These are phyloP conservation scores for Selenia dentaria DNA, from an alignment of 2,888 invertebrate species.

Conservation along the genomic window DNA sequence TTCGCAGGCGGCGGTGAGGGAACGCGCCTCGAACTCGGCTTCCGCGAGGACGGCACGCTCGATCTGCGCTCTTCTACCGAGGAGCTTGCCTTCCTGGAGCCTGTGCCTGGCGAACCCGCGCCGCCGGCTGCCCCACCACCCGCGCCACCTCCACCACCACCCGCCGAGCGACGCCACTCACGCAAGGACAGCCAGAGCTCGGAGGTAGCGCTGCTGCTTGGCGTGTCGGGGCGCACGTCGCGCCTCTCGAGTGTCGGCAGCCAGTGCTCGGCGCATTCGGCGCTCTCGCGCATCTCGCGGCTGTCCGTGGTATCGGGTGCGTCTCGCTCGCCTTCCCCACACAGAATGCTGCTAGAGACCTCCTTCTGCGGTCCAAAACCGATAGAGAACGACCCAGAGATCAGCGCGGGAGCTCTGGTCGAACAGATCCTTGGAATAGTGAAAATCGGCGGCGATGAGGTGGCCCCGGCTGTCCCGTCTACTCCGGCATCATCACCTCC, in stretches of 20 bases:
- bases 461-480: constrained; percentile 22
- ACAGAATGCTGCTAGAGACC: constrained; percentile 95
- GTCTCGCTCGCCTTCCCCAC: constrained; percentile 94
- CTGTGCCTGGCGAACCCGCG: constrained; percentile 50
- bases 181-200: constrained; percentile 91
- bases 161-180: constrained; percentile 78
- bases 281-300: constrained; percentile 61
- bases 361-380: constrained; percentile 96
- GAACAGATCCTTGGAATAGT: constrained; percentile 73
- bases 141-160: constrained; percentile 64
- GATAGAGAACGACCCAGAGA: constrained; percentile 80
- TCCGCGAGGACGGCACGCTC: constrained; percentile 91
- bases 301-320: constrained; percentile 78
- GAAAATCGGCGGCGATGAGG: constrained; percentile 40
- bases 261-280: constrained; percentile 87
- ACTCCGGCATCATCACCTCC: constrained; percentile 50
- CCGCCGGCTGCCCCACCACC: constrained; percentile 40
- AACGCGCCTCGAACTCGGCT: constrained; percentile 78
- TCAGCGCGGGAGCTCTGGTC: constrained; percentile 74
- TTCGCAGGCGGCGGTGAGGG: constrained; percentile 77
- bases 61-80: constrained; percentile 95
- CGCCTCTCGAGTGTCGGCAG: constrained; percentile 90
- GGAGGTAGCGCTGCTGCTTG: constrained; percentile 90
- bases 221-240: constrained; percentile 91
- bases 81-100: constrained; percentile 93